Conservation (phyloP, 2,888 invertebrate genomes). For the Euplagia quadripunctaria region DNA sequence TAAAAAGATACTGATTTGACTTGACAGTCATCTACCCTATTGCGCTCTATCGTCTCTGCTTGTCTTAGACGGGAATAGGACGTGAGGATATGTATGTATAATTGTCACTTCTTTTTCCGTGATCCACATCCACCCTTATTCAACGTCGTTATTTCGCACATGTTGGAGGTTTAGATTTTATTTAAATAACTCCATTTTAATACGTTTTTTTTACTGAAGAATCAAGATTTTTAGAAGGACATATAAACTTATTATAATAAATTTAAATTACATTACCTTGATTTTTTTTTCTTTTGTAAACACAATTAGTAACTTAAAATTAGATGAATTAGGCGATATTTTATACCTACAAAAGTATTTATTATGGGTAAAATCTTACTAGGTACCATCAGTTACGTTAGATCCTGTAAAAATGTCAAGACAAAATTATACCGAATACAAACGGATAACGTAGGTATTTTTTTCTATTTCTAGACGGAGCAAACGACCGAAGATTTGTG, state of each 20-base stretch:
- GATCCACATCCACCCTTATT: no score
- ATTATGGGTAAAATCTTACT: conserved; percentile 24
- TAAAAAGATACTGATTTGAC: no score
- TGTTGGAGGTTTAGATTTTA: no score
- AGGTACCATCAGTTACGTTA: conserved; percentile 19
- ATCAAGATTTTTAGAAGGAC: background rate
- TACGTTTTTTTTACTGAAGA: background rate
- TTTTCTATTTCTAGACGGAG: background rate
- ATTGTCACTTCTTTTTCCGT: no score
- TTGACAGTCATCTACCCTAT: no score
- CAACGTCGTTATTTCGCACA: no score
- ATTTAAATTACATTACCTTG: background rate
- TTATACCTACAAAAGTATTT: conserved; percentile 14
- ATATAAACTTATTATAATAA: background rate
- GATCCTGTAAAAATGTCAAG: conserved; percentile 23
- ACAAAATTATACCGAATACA: conserved; percentile 2
- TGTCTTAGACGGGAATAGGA: no score
- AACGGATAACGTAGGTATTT: no score
- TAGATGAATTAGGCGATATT: background rate
- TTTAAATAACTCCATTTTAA: no score
- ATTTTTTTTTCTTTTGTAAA: background rate
- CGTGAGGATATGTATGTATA: no score
- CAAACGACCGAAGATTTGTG: background rate
- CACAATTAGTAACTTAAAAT: background rate
- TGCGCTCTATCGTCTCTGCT: no score